Conservation (phyloP, 2,113 vertebrate species). For the Rhizomys pruinosus region DNA sequence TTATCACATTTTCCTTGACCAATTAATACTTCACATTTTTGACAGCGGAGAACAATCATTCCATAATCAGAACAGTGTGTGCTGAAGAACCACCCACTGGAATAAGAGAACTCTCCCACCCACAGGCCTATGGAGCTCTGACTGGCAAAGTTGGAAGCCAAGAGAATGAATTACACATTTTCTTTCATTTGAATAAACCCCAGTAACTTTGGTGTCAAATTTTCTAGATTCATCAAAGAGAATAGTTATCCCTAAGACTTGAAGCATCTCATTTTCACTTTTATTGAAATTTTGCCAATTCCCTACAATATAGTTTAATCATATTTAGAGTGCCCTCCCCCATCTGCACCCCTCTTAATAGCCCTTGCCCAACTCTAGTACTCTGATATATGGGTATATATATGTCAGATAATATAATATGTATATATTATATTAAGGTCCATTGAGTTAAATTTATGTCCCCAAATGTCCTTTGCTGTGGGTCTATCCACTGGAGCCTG, state of each 20-base stretch:
- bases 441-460: no score
- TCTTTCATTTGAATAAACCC: slow-evolving; percentile 44
- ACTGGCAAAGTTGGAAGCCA: slow-evolving; percentile 30
- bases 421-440: no score
- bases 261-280: slow-evolving; percentile 15
- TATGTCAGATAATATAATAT: no score
- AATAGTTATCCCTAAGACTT: not conserved
- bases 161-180: slow-evolving; percentile 35
- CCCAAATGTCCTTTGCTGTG: no score
- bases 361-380: no score
- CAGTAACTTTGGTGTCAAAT: slow-evolving; percentile 44
- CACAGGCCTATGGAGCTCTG: slow-evolving; percentile 11
- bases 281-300: not conserved
- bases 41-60: slow-evolving; percentile 35
- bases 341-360: no score
- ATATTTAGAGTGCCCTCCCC: no score
- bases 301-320: no score
- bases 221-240: slow-evolving; percentile 50
- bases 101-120: slow-evolving; percentile 42
- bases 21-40: slow-evolving; percentile 75
- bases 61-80: slow-evolving; percentile 46
- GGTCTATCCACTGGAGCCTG: no score
- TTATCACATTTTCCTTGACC: slow-evolving; percentile 62
- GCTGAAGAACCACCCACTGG: slow-evolving; percentile 49
- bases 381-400: no score